Base-by-base conservation (phyloP, 2,888 invertebrate genomes). In the Perizoma flavofasciatum region DNA sequence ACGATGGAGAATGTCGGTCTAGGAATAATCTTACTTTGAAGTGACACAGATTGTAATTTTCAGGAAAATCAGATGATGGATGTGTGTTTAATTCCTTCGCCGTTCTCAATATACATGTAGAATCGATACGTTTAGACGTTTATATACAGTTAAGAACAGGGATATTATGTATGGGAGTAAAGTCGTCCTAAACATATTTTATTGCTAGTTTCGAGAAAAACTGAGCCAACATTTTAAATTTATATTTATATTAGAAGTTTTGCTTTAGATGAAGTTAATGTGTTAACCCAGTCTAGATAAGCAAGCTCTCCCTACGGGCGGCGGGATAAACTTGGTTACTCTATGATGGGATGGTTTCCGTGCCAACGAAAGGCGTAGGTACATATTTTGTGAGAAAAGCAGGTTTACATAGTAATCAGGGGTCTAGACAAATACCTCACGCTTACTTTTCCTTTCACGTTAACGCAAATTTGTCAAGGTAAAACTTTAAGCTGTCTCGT, bases 341-440 rank as follows among this genome's bases (percentile, higher is more conserved):
- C 6, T 9, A 22, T 44, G 34, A 56, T 50, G 49, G 11, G 44
- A 49, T 49, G 50, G 45, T 50, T 50, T 39, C 56, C 50, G 46
- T 44, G 33, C 33, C 45, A 49, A 37, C 54, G 40, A 47, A 54
- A 37, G 10, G 22, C 22, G 22, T 39, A 6, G 9, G 49, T 33
- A 33, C 41, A 41, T 49, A n/a, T 5, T n/a, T 41, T 41, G n/a
- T 4, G 9, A 10, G n/a, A 4, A n/a, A 41, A 41, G 9, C 4
- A 10, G 10, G n/a, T 41, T 22, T 22, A 22, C 22, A 22, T 22
- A 22, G 22, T 22, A 22, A 22, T 22, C 22, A 22, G 22, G 7
- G 7, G 9, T 39, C 39, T 39, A 8, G 39, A 4, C 39, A 39
- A 39, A 39, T 43, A 22, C 22, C 22, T 22, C 22, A 22, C 22